Base-by-base conservation (phyloP, 2,113 vertebrate genomes). In the Nymphicus hollandicus region DNA sequence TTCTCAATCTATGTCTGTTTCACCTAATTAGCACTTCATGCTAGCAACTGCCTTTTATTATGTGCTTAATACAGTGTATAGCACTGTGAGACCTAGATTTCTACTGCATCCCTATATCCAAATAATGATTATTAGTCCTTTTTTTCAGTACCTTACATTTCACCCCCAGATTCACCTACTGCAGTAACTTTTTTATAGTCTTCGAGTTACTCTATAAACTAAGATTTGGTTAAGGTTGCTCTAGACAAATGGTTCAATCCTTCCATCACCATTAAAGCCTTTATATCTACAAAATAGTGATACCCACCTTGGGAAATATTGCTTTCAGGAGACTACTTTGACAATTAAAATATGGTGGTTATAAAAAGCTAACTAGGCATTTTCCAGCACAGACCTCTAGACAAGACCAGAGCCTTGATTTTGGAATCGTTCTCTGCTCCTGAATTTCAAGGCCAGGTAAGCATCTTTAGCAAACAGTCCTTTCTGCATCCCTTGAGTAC, bases 381-480 rank as follows among this genome's bases (percentile, higher is more conserved):
- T 91, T 94, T 68, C 19, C 53, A 86, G 29, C 23, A 69, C 13
- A 90, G 44, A 86, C 17, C 52, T 69, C 49, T 23, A 76, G 56
- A 29, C 37, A 68, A 89, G 52, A 91, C 6, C 61, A 85, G 20
- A 73, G 65, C 46, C 33, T 71, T 81, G 37, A 65, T 52, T 64
- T 50, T 79, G 70, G n/a, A 79, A 79, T 46, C 0, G 0, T 0
- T 0, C 15, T 87, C 43, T 58, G 33, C 66, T 81, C 61, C 44
- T 46, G 20, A 52, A 88, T 85, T 63, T 72, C 56, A 92, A 28
- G 39, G 31, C 39, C 60, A 85, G 33, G 10, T 33, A 71, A 92
- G 68, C 4, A 63, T 35, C 39, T 76, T 39, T 58, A 72, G 61
- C 25, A 60, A 49, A 78, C 50, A 74, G 56, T 6, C 10, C 10